Conservation (phyloP, 2,888 invertebrate genomes). For the Gnatocerus cornutus region DNA sequence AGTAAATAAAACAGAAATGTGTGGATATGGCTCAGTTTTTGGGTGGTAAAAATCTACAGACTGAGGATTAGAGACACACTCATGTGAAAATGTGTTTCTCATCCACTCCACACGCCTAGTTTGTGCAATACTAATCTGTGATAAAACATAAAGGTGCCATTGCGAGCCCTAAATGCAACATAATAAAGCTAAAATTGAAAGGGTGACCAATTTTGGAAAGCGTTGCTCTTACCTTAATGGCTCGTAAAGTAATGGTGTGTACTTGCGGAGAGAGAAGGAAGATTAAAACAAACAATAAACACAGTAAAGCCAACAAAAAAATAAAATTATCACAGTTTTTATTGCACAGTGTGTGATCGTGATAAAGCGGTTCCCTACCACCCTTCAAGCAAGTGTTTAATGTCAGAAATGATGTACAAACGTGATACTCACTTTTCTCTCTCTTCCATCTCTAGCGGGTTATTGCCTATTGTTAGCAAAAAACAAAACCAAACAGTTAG, state of each 20-base stretch:
- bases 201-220: constrained; percentile 30
- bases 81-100: too few species aligned
- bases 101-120: constrained; percentile 14
- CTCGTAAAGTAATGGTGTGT: constrained; percentile 47
- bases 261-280: constrained; percentile 49
- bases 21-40: constrained; percentile 27
- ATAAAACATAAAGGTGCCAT: constrained; percentile 53
- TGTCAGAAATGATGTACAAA: constrained; percentile 16
- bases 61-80: neutral
- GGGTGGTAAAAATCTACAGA: constrained; percentile 24
- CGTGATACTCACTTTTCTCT: constrained; percentile 86
- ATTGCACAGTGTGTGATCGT: constrained; percentile 61
- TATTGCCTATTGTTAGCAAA: constrained; percentile 80
- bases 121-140: constrained; percentile 66
- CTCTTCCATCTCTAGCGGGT: constrained; percentile 86
- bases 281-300: constrained; percentile 47
- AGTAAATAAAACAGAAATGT: constrained; percentile 13
- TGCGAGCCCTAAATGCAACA: constrained; percentile 31
- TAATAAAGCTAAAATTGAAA: constrained; percentile 35
- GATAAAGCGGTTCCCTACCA: constrained; percentile 40
- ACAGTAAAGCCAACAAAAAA: constrained; percentile 52
- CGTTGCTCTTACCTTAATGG: constrained; percentile 52
- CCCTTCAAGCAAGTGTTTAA: constrained; percentile 40
- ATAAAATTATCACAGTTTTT: constrained; percentile 65
- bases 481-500: constrained; percentile 58